Conservation (phyloP, 2,797 vertebrate species). For the Avahi laniger region DNA sequence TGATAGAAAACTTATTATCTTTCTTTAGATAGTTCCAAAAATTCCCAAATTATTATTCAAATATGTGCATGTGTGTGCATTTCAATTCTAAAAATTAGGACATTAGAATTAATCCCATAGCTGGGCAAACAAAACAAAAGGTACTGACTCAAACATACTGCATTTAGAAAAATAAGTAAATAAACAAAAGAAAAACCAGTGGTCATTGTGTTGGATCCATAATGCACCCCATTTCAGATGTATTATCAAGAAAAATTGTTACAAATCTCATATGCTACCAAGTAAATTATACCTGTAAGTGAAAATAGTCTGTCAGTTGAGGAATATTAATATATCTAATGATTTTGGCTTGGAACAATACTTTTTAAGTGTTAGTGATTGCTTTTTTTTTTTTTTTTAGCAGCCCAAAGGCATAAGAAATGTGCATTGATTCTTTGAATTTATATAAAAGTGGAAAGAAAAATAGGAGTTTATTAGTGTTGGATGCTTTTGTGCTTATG, state of each 20-base stretch:
- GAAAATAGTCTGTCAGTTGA: neutral
- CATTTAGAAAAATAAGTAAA: neutral
- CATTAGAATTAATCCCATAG: neutral
- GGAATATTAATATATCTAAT: neutral
- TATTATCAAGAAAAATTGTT: neutral
- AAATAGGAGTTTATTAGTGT: constrained; percentile 68
- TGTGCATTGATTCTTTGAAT: constrained; percentile 47
- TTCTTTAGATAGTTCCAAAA: constrained; percentile 12
- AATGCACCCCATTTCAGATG: neutral
- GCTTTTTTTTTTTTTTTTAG: constrained; percentile 27
- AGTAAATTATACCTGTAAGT: neutral
- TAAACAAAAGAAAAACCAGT: neutral
- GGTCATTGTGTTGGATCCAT: neutral
- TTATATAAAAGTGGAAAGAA: constrained; percentile 48
- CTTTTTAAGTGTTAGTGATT: constrained; percentile 23
- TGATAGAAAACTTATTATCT: neutral
- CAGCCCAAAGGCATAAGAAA: constrained; percentile 58
- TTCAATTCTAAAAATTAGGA: neutral
- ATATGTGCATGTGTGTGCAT: neutral
- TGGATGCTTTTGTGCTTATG: constrained; percentile 77
- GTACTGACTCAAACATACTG: neutral
- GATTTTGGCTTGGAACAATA: neutral
- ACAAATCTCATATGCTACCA: neutral
- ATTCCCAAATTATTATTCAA: neutral
- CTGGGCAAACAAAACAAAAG: neutral